Base-by-base conservation (phyloP, 2,888 invertebrate genomes). In the Rhamnusium bicolor region DNA sequence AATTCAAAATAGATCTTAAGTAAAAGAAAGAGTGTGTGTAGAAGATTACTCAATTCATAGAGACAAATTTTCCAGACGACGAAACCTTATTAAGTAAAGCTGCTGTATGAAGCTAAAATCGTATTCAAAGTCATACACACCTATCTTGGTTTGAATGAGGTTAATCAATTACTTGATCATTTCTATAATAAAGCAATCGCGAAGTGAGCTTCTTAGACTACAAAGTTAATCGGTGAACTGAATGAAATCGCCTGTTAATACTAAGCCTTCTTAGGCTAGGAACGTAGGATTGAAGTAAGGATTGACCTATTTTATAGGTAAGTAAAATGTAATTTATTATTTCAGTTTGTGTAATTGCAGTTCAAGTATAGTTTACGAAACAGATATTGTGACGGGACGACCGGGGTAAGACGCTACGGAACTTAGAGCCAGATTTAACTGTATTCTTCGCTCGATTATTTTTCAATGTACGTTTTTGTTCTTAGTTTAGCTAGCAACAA, bases 141-240 rank as follows among this genome's bases (percentile, higher is more conserved):
- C 72, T 71, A 69, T 79, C 79, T 81, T 77, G 80, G 76, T 79
- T 73, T 79, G 82, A 84, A 84, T 83, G 78, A 81, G 81, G 81
- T 79, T 84, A 84, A 85, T 85, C 85, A 84, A 85, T 84, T 85
- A 84, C 81, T 79, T 79, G 82, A 81, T 85, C 82, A 81, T 80
- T 84, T 79, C 79, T 71, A 81, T 78, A 82, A 82, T 76, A 72
- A 72, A 74, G 72, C 68, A 60, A 69, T 68, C 63, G 58, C 70
- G 47, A 29, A 65, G 49, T 32, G 53, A 61, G 69, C 67, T 18
- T 68, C 72, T 69, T 66, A 65, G 70, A 70, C 73, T 80, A 79
- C 79, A 78, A 81, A 83, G 82, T 79, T 80, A 80, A 79, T 82
- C 81, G 78, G 32, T 75, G 80, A 79, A 82, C 79, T 77, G 82